Base-by-base conservation (phyloP, 37 sponge, comb jelly and placozoan species). In the Oopsacas minuta region DNA sequence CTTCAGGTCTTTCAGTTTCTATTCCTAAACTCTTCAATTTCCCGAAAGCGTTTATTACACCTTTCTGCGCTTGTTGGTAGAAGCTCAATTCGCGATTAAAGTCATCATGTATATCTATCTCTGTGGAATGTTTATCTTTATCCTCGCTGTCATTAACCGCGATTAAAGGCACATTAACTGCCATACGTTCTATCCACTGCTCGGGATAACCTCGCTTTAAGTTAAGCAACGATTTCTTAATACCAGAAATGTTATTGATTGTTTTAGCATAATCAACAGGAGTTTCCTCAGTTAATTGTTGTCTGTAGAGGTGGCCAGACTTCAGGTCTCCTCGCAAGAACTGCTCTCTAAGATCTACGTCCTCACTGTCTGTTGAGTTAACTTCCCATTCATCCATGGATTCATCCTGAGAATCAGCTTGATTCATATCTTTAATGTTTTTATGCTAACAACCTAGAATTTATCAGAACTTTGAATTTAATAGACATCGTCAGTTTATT, bases 1-100 rank as follows among this genome's bases (percentile, higher is more conserved):
- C 95, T 35, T 90, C 94, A 0, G 96, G 96, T 81, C 96, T 39
- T n/a, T 83, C 35, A 25, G 85, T 90, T 17, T 88, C 83, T 0
- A 93, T 86, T n/a, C 85, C 92, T 10, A 89, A 39, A 39, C 90
- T 88, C 36, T 86, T 85, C 39, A 95, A 84, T 52, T 91, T 89
- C 39, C 39, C 53, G 75, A 86, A 39, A 23, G 36, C 83, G 15
- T 39, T 84, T 81, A 84, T 36, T 17, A 84, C 84, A 36, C 81
- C 86, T 20, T 36, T 36, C 85, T 46, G 37, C 7, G 87, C 85
- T 52, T 87, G 87, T 28, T 89, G 38, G 51, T 86, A 86, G 83
- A 61, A 61, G 28, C 75, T 61, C 22, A 61, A 61, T 12, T 61
- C 75, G 75, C 75, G 75, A 34, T 61, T 61, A n/a, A 61, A 61